Base-by-base conservation (phyloP, 1,140 invertebrate genomes). In the Papilio glaucus region DNA sequence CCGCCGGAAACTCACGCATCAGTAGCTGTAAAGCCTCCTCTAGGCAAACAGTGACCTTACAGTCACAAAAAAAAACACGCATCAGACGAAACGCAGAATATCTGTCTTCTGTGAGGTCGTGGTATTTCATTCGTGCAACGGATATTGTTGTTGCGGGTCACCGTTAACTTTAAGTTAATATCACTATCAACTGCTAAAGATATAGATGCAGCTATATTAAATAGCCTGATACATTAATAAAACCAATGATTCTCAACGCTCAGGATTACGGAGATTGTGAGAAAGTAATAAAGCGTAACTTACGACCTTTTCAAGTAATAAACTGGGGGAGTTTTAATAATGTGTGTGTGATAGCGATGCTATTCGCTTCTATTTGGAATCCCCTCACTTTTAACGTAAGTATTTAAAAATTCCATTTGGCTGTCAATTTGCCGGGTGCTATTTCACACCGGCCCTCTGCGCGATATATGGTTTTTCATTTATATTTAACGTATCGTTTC, bases 251-350 rank as follows among this genome's bases (percentile, higher is more conserved):
- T 57, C 49, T 57, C 15, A 49, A 49, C 45, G 45, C 45, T 49
- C 10, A 57, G 49, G 49, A 57, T 57, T 57, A 57, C 49, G 49
- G 8, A 57, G 49, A 57, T 57, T 57, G 49, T 57, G 24, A 57
- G 49, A 57, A 57, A 57, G 49, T 57, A 57, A 57, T 57, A 57
- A 57, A 57, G 49, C 49, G 49, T 57, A 57, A 57, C 49, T 57
- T 57, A 57, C 49, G 49, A 57, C 21, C 49, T 57, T 57, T 57
- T 18, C 49, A 57, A 57, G 49, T 57, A 57, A 57, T 57, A 57
- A 57, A 57, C 21, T 57, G 49, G 49, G 49, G 49, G 49, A 57
- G 21, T 57, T 57, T 57, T 24, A 57, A 57, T 57, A 57, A 57
- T 57, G 49, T 8, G 49, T 57, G 49, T 57, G 49, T 57, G 49